These are phyloP conservation scores for Ceraclea dissimilis DNA, from an alignment of 2,888 invertebrate genomes.

Conservation along the genomic window DNA sequence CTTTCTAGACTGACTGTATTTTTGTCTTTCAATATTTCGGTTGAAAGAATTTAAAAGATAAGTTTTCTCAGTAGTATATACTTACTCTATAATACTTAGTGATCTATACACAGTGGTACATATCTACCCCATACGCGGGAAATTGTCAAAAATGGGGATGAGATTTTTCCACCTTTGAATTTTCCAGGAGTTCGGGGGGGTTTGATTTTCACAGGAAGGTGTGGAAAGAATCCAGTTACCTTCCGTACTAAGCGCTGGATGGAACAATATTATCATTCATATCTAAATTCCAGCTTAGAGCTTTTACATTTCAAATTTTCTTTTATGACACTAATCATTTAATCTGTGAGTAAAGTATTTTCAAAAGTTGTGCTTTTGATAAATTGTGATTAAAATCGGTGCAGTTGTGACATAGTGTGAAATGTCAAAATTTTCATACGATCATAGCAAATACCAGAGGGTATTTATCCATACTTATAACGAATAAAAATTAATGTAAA, in stretches of 20 bases:
- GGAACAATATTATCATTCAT: slow-evolving; percentile 13
- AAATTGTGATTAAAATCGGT: too few species aligned
- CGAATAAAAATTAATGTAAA: too few species aligned
- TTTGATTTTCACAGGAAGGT: not conserved
- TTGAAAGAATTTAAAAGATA: slow-evolving; percentile 24
- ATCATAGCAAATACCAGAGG: too few species aligned
- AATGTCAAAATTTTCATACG: too few species aligned
- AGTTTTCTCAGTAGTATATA: slow-evolving; percentile 18
- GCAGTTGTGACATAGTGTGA: too few species aligned
- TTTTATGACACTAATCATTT: too few species aligned
- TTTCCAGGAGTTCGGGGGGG: slow-evolving; percentile 6
- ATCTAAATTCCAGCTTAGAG: too few species aligned
- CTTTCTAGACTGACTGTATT: slow-evolving; percentile 8
- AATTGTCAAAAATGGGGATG: slow-evolving; percentile 24
- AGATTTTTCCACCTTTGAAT: slow-evolving; percentile 12
- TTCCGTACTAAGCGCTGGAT: slow-evolving; percentile 15
- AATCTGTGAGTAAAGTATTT: too few species aligned
- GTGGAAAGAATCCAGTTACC: slow-evolving; percentile 19
- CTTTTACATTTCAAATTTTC: too few species aligned
- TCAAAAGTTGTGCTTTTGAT: too few species aligned
- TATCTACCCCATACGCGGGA: slow-evolving; percentile 12
- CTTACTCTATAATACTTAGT: not conserved
- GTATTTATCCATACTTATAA: too few species aligned
- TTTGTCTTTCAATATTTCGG: slow-evolving; percentile 23
- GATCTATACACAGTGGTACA: too few species aligned